phyloP scores from a whole-genome alignment of 1,140 invertebrate species.

The Heliconius nattereri region DNA sequence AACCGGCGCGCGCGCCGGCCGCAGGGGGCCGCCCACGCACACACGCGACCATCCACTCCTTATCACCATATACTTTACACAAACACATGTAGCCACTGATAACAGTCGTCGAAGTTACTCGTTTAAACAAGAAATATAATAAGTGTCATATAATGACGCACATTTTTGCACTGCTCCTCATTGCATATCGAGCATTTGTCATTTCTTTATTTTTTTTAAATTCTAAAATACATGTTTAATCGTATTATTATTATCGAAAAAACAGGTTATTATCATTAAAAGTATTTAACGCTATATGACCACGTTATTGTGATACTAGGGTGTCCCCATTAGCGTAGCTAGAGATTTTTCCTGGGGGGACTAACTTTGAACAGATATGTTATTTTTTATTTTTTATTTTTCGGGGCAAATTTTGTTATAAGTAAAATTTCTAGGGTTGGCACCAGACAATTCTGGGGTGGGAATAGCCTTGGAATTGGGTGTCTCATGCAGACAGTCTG shows the following conservation, averaged over 20 bases:
- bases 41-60: constrained; percentile 32
- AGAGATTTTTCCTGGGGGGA: too few relatives aligned
- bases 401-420: too few relatives aligned
- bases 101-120: constrained; percentile 51
- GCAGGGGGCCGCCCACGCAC: constrained; percentile 67
- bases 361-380: too few relatives aligned
- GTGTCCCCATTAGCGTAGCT: too few relatives aligned
- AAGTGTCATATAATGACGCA: constrained; percentile 57
- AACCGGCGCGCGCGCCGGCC: constrained; percentile 61
- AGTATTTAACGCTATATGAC: background rate
- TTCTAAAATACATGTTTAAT: background rate
- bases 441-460: too few relatives aligned
- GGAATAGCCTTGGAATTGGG: background rate
- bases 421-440: too few relatives aligned
- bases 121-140: constrained; percentile 56
- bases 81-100: constrained; percentile 52
- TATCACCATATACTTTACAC: constrained; percentile 34
- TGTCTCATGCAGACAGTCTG: background rate
- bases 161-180: constrained; percentile 44
- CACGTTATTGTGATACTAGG: too few relatives aligned
- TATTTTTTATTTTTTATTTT: too few relatives aligned
- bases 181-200: background rate
- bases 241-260: background rate
- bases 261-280: background rate
- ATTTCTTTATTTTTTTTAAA: constrained; percentile 7